Base-by-base conservation (phyloP, 2,113 vertebrate genomes). In the Ictidomys tridecemlineatus region DNA sequence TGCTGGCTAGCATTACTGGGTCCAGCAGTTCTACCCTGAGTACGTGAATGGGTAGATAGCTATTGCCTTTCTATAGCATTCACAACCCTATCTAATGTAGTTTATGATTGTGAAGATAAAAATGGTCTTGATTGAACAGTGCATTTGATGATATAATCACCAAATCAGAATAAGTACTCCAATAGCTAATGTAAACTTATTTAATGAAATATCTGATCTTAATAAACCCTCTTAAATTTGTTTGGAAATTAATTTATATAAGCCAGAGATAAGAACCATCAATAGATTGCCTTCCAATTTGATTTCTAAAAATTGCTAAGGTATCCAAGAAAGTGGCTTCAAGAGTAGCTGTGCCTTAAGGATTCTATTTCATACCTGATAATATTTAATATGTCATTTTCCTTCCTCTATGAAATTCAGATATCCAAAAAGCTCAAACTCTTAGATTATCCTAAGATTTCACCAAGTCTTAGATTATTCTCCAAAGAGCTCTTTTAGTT, bases 241-340 rank as follows among this genome's bases (percentile, higher is more conserved):
- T 87, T 96, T 87, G 58, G 13, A 93, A 96, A 96, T 94, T 76
- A 89, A 93, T 37, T 95, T 88, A 63, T 61, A 69, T 83, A 89
- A 86, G 11, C 28, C 28, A 82, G 53, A 89, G 48, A 45, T 87
- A 84, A 93, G 65, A 92, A 84, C 13, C 95, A 34, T 53, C 56
- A n/a, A 16, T 94, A 30, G 1, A 70, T 69, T 85, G 77, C 24
- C 45, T 94, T 91, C 26, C 6, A 89, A 61, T 89, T 77, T 86
- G 34, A 89, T 39, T 94, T 48, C 6, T 32, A 74, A 93, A 96
- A 78, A 45, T 77, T 90, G 22, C 45, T 77, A 79, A 65, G 9
- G 24, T 88, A 97, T 83, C 18, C 2, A 45, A 91, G 53, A 91
- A 82, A 70, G 14, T 73, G n/a, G 9, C 13, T 89, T 20, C 51